Evolutionary conservation across 1,140 invertebrate genomes (phyloP).

Genomic region (Drosophila pectinifera): DNA sequence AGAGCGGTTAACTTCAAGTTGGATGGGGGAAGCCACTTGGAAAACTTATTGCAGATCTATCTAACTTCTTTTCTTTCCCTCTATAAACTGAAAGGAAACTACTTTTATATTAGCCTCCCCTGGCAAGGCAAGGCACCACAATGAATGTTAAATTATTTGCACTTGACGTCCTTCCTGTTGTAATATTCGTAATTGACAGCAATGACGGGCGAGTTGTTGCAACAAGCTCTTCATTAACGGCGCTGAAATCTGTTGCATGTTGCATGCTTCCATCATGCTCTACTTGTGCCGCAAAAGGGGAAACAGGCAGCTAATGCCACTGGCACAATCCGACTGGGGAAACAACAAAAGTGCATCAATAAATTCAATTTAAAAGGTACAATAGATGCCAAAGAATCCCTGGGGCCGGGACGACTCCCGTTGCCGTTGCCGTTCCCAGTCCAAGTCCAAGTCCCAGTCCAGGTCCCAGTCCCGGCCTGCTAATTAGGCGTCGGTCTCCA

Average conservation of each 20-base stretch:
- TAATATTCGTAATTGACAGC: constrained; percentile 47
- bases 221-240: constrained; percentile 36
- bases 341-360: constrained; percentile 75
- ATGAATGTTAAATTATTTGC: constrained; percentile 35
- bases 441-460: constrained; percentile 32
- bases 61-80: no score
- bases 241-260: constrained; percentile 39
- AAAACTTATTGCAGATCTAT: not conserved
- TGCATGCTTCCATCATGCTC: constrained; percentile 42
- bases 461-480: constrained; percentile 44
- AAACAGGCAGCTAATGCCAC: constrained; percentile 13
- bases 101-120: not conserved
- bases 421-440: constrained; percentile 26
- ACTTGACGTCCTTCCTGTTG: constrained; percentile 28
- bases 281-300: constrained; percentile 18
- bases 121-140: not conserved
- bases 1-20: constrained; percentile 11
- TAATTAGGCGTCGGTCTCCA: constrained; percentile 77
- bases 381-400: constrained; percentile 46
- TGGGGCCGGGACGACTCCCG: constrained; percentile 27
- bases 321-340: constrained; percentile 22
- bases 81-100: not conserved
- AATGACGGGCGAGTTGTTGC: constrained; percentile 38
- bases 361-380: constrained; percentile 70
- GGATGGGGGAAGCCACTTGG: not conserved